A percentile compares a stretch with the other conserved stretches of the same genome.
Evolutionary conservation across 1,140 invertebrate species (phyloP).

Genomic region (Amphibalanus amphitrite): DNA sequence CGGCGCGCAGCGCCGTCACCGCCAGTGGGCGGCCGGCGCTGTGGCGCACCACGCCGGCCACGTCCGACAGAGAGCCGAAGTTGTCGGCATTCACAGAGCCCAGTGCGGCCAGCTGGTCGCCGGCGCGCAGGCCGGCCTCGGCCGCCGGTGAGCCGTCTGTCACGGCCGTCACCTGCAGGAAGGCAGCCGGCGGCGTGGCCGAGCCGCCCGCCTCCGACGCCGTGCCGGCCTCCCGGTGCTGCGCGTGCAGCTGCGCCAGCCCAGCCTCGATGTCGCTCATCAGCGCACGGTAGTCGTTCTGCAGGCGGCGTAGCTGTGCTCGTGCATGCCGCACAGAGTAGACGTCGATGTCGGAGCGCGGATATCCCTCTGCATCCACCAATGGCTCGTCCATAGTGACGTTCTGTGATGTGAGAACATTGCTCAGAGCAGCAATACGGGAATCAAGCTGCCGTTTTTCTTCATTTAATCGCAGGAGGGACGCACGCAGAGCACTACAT

Average conservation of each 20-base stretch:
- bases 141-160: conserved; percentile 59
- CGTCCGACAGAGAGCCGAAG: conserved; percentile 46
- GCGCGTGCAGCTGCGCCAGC: conserved; percentile 38
- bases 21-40: conserved; percentile 43
- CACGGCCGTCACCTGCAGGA: conserved; percentile 55
- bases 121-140: conserved; percentile 48
- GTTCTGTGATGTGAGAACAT: not conserved
- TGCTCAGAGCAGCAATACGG: too few species aligned
- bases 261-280: conserved; percentile 69
- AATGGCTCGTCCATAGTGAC: conserved; percentile 59
- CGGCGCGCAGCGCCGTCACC: conserved; percentile 40
- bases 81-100: conserved; percentile 59
- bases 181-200: conserved; percentile 19
- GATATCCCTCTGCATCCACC: conserved; percentile 70
- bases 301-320: conserved; percentile 56
- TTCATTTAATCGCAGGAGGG: too few species aligned
- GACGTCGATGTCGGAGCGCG: conserved; percentile 72
- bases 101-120: conserved; percentile 60
- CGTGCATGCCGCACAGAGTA: conserved; percentile 68
- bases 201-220: conserved; percentile 7
- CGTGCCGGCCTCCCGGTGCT: conserved; percentile 28
- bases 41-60: conserved; percentile 47
- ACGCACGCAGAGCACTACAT: too few species aligned
- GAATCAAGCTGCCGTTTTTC: too few species aligned
- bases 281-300: conserved; percentile 72